Evolutionary conservation across 2,113 vertebrate genomes (phyloP).

Genomic region (Trematocara marginatum): DNA sequence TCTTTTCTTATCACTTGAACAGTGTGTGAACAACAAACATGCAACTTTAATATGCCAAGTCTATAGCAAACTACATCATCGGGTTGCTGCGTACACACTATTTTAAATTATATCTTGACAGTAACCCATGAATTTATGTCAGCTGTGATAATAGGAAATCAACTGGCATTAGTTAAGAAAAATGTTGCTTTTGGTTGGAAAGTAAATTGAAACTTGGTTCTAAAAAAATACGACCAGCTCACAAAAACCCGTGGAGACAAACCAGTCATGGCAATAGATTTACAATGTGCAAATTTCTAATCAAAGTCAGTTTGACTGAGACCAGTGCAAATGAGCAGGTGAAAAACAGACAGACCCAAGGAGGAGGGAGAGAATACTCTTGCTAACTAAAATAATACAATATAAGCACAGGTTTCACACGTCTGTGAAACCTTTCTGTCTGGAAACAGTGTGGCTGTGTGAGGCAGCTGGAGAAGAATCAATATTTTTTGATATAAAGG

Average conservation of each 20-base stretch:
- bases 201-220: background rate
- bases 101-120: background rate
- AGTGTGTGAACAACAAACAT: background rate
- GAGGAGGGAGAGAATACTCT: background rate
- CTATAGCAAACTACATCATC: background rate
- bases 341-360: background rate
- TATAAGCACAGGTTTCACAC: background rate
- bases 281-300: background rate
- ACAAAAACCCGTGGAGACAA: background rate
- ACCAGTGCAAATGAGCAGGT: background rate
- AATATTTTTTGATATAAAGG: background rate
- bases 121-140: background rate
- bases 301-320: background rate
- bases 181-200: background rate
- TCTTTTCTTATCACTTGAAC: background rate
- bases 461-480: background rate
- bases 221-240: background rate
- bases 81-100: background rate
- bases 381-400: background rate
- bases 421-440: background rate
- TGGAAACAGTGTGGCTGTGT: background rate
- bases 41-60: background rate
- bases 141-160: background rate
- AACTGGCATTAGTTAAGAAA: background rate
- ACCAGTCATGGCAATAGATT: background rate